Conservation (phyloP, 2,888 invertebrate species). For the Drosophila kuntzei region DNA sequence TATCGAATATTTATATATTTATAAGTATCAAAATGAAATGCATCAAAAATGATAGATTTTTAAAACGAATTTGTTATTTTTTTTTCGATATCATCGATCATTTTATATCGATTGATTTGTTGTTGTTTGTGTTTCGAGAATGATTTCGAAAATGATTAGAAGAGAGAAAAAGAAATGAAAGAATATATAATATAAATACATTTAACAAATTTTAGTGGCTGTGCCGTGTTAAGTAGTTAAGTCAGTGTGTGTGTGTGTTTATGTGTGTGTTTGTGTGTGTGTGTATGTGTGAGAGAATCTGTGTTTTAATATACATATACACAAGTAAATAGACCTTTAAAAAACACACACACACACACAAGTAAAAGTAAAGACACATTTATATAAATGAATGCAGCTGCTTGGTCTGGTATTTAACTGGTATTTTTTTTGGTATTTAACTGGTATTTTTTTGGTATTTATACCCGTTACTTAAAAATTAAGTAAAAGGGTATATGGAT, state of each 20-base stretch:
- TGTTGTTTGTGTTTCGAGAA: constrained; percentile 67
- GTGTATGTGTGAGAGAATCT: constrained; percentile 17
- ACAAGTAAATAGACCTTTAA: constrained; percentile 25
- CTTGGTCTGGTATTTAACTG: constrained; percentile 11
- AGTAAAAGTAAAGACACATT: constrained; percentile 36
- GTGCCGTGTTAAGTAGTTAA: constrained; percentile 51
- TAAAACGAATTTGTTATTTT: constrained; percentile 55
- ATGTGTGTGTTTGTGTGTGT: constrained; percentile 40
- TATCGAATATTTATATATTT: constrained; percentile 58
- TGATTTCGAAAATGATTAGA: constrained; percentile 82
- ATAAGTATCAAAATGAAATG: constrained; percentile 72
- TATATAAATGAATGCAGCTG: constrained; percentile 35
- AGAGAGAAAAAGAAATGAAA: constrained; percentile 85
- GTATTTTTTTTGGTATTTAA: constrained; percentile 15
- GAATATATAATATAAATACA: constrained; percentile 85
- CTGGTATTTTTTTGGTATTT: constrained; percentile 23
- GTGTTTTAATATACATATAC: constrained; percentile 35
- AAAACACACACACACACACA: constrained; percentile 32
- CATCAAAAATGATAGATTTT: constrained; percentile 70
- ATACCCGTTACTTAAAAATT: too few relatives aligned
- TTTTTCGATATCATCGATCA: constrained; percentile 21
- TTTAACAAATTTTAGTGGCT: constrained; percentile 81
- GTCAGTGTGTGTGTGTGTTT: constrained; percentile 32
- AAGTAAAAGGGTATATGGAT: too few relatives aligned
- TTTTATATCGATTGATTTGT: constrained; percentile 27